Base-by-base conservation (phyloP, 2,888 invertebrate genomes). In the Kuschelorhynchus macadamiae region DNA sequence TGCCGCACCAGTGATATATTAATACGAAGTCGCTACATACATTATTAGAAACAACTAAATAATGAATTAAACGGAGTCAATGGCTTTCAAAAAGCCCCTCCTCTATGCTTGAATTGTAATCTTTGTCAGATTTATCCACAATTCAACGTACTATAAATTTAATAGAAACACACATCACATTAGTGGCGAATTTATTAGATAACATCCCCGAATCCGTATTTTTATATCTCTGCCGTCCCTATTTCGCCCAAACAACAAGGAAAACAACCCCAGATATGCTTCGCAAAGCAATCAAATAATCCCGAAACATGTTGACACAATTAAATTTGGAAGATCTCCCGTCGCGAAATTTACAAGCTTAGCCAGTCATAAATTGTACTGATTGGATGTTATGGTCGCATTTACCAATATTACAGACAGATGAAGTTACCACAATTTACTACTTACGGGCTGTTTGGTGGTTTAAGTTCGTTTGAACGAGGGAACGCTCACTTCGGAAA, bases 321-420 rank as follows among this genome's bases (percentile, higher is more conserved):
- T 71, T 71, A 69, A 68, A 68, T 82, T 82, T 82, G 78, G 80
- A 75, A 68, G 81, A 81, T 83, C 83, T 78, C 84, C 83, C 81
- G 82, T 79, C 74, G 83, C 76, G 79, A 79, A 81, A 83, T 84
- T 83, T 83, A 83, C 81, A 81, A 81, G 82, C 77, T 75, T 77
- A 77, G 67, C 57, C 59, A 77, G 76, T 77, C 83, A 82, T 84
- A 84, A 84, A 84, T 84, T 81, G 72, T 75, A 80, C 80, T 84
- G 83, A 84, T 84, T 84, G 84, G 83, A 84, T 83, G 84, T 84
- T 84, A 84, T 84, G 83, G 84, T 76, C 82, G 81, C 81, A 83
- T 83, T n/a, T 83, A 82, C 80, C 81, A 79, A 78, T 81, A 81
- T 81, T 81, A 81, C 80, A 36, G 63, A 49, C 61, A 53, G 50